Percentiles rank a stretch among this genome's conserved stretches.
phyloP scores from a whole-genome alignment of 2,888 invertebrate genomes.

The Eulithis testata region DNA sequence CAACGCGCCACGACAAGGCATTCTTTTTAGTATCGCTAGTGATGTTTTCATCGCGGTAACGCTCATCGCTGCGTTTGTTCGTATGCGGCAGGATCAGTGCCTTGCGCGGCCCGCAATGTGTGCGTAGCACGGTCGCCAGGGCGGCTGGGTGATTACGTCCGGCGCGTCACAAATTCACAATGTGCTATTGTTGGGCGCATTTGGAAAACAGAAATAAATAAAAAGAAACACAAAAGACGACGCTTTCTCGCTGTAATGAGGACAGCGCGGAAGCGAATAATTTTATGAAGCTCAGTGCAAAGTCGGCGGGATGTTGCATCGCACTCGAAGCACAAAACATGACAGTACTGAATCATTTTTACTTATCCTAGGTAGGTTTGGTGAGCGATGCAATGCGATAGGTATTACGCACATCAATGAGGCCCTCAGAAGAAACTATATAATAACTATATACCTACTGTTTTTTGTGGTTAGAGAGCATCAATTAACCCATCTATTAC shows the following conservation, averaged over 20 bases:
- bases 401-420: no score
- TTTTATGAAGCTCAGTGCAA: slow-evolving; percentile 10
- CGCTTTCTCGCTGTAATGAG: slow-evolving; percentile 31
- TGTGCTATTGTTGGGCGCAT: slow-evolving; percentile 33
- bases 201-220: slow-evolving; percentile 33
- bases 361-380: no score
- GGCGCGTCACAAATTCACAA: slow-evolving; percentile 31
- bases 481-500: no score
- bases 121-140: slow-evolving; percentile 1
- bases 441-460: no score
- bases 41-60: not conserved
- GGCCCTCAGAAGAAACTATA: no score
- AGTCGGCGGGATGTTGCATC: no score
- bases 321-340: not conserved
- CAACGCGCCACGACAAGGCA: no score
- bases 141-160: slow-evolving; percentile 30
- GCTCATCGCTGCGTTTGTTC: not conserved
- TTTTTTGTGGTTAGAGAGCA: no score
- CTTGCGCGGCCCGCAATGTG: not conserved
- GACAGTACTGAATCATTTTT: no score
- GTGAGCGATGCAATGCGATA: no score
- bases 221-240: slow-evolving; percentile 31
- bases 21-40: no score
- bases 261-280: slow-evolving; percentile 17
- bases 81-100: not conserved